Conservation (phyloP, 2,888 invertebrate genomes). For the Andrena minutula region DNA sequence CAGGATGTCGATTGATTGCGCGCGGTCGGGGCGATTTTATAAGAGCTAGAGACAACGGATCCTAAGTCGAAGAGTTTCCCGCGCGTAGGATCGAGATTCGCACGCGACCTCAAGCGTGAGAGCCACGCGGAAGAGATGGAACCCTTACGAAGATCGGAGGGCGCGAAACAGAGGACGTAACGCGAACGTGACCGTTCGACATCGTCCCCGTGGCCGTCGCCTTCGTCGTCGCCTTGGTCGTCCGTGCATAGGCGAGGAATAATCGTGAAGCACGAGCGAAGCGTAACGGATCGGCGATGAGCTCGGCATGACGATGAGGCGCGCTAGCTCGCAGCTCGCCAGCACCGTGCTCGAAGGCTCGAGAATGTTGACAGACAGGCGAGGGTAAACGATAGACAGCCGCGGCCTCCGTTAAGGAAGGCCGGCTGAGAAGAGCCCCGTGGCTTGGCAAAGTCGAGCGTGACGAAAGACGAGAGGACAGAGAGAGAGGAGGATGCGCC, state of each 20-base stretch:
- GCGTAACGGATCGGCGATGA: slow-evolving; percentile 1
- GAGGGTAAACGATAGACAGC: background rate
- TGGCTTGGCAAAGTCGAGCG: slow-evolving; percentile 51
- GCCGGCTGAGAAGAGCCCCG: slow-evolving; percentile 46
- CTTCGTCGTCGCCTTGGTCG: slow-evolving; percentile 8
- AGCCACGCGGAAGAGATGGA: slow-evolving; percentile 18
- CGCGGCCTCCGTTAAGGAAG: slow-evolving; percentile 34
- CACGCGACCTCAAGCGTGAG: slow-evolving; percentile 32
- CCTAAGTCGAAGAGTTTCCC: slow-evolving; percentile 44
- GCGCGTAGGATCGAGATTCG: slow-evolving; percentile 35
- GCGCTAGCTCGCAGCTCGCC: background rate
- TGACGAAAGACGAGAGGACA: slow-evolving; percentile 45
- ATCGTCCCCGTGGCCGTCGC: slow-evolving; percentile 3
- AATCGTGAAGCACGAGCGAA: slow-evolving; percentile 10
- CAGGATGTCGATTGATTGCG: slow-evolving; percentile 7
- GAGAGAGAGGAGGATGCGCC: slow-evolving; percentile 57
- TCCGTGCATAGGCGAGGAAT: slow-evolving; percentile 14
- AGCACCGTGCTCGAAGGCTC: background rate
- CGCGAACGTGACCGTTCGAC: slow-evolving; percentile 15
- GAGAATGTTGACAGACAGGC: slow-evolving; percentile 33
- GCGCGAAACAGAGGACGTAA: slow-evolving; percentile 6
- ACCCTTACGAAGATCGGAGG: slow-evolving; percentile 20
- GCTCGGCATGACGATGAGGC: slow-evolving; percentile 41
- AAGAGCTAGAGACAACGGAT: slow-evolving; percentile 15
- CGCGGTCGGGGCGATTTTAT: background rate